Conservation (phyloP, 1,140 invertebrate species). For the Helicoverpa zea region DNA sequence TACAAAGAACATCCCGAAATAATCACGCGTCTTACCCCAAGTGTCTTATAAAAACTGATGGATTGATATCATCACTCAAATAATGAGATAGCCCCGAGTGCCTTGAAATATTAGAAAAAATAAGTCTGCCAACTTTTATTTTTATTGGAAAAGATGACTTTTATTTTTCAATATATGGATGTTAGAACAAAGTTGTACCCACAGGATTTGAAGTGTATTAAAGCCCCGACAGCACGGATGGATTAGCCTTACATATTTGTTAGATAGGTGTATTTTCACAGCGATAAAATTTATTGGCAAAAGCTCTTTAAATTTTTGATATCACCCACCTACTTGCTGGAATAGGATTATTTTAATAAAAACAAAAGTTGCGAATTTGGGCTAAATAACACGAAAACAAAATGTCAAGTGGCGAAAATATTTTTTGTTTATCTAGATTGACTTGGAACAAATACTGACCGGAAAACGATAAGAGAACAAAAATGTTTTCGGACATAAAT, state of each 20-base stretch:
- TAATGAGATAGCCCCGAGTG: conserved; percentile 23
- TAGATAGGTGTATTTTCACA: not conserved
- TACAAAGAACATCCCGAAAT: conserved; percentile 19
- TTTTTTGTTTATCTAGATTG: conserved; percentile 1
- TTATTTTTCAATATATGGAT: conserved; percentile 39
- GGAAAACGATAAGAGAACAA: conserved; percentile 3
- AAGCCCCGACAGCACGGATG: not conserved
- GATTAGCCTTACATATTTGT: conserved; percentile 11
- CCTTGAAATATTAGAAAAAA: conserved; percentile 34
- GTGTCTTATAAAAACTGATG: conserved; percentile 34
- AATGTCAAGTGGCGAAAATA: not conserved
- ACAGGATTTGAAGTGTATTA: conserved; percentile 23
- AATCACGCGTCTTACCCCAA: conserved; percentile 18
- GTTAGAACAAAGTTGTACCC: conserved; percentile 10
- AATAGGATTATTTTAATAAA: conserved; percentile 11
- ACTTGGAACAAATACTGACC: conserved; percentile 5
- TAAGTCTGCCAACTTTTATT: conserved; percentile 11
- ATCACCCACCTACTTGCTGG: not conserved
- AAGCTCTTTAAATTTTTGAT: conserved; percentile 13
- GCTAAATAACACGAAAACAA: conserved; percentile 6
- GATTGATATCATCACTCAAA: conserved; percentile 45
- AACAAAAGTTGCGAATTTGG: not conserved
- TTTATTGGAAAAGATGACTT: conserved; percentile 19
- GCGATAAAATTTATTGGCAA: conserved; percentile 25
- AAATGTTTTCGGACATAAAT: conserved; percentile 15